phyloP scores from a whole-genome alignment of 2,888 invertebrate species.

The Dryadula phaetusa region DNA sequence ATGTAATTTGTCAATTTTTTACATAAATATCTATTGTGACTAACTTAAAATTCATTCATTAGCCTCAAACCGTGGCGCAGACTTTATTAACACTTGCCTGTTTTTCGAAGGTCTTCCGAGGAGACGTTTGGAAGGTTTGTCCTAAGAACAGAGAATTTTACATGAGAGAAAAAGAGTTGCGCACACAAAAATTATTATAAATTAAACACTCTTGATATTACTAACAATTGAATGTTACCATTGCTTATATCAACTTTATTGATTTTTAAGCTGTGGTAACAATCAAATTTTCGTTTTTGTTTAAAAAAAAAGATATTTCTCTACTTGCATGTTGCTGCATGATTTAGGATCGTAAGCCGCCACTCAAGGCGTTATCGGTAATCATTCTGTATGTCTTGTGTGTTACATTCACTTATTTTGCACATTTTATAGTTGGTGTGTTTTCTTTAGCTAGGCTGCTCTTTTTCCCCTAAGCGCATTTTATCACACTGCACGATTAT shows the following conservation, averaged over 20 bases:
- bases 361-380: slow-evolving; percentile 80
- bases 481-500: slow-evolving; percentile 83
- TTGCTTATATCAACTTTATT: slow-evolving; percentile 50
- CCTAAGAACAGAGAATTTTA: slow-evolving; percentile 72
- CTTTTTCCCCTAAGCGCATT: slow-evolving; percentile 80
- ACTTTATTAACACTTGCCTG: slow-evolving; percentile 76
- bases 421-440: slow-evolving; percentile 81
- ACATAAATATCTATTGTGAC: slow-evolving; percentile 47
- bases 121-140: slow-evolving; percentile 88
- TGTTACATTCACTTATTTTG: slow-evolving; percentile 81
- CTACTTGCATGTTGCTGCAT: slow-evolving; percentile 83
- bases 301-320: slow-evolving; percentile 68
- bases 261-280: slow-evolving; percentile 62
- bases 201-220: slow-evolving; percentile 58
- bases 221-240: slow-evolving; percentile 68
- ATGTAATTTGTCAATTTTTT: slow-evolving; percentile 34
- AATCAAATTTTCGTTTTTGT: slow-evolving; percentile 59
- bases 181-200: slow-evolving; percentile 66
- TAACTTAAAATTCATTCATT: slow-evolving; percentile 56
- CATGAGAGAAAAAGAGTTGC: slow-evolving; percentile 72
- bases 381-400: slow-evolving; percentile 72
- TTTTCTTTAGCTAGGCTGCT: slow-evolving; percentile 83
- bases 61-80: slow-evolving; percentile 74
- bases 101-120: slow-evolving; percentile 86
- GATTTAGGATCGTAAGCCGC: slow-evolving; percentile 81